Base-by-base conservation (phyloP, 2,888 invertebrate genomes). In the Anagyrus pseudococci region DNA sequence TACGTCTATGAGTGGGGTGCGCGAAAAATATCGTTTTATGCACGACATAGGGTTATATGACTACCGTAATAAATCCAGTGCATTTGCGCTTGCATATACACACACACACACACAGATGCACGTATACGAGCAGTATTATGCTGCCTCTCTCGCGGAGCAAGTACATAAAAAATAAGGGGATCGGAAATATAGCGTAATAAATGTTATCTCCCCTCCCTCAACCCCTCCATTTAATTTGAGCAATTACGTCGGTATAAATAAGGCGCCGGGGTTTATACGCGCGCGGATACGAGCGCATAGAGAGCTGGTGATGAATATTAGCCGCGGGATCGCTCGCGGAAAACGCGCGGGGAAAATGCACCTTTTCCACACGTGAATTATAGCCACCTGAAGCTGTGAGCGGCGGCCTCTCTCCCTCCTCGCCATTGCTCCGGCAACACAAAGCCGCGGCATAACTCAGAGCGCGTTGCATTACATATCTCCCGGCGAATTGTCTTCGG, bases 41-140 rank as follows among this genome's bases (percentile, higher is more conserved):
- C 33, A 52, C 20, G 46, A n/a, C 57, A 22, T 47, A 47, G 29
- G 19, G 41, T 48, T 47, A 40, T 22, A 10, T 29, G 46, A 41
- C 44, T 53, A 55, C 52, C 26, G 46, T 46, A 57, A 62, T 62
- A 57, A 56, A 62, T 62, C 52, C 10, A 55, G 50, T 40, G 4
- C 37, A 17, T 29, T 4, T 23, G 46, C 26, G 17, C 4, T 22
- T 4, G 47, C n/a, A n/a, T n/a, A n/a, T n/a, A n/a, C n/a, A n/a
- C n/a, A n/a, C n/a, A n/a, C n/a, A 10, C 10, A 29, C 6, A 10
- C 19, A n/a, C 44, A 6, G 13, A 43, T 19, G 33, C 29, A 22
- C 44, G 41, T 48, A 55, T 49, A 54, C n/a, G 61, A 49, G 41
- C 49, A 54, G 22, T 55, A 54, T 41, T 44, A 7, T 4, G 29